These are phyloP conservation scores for Tapera naevia DNA, from an alignment of 2,797 vertebrate species.

Conservation along the genomic window DNA sequence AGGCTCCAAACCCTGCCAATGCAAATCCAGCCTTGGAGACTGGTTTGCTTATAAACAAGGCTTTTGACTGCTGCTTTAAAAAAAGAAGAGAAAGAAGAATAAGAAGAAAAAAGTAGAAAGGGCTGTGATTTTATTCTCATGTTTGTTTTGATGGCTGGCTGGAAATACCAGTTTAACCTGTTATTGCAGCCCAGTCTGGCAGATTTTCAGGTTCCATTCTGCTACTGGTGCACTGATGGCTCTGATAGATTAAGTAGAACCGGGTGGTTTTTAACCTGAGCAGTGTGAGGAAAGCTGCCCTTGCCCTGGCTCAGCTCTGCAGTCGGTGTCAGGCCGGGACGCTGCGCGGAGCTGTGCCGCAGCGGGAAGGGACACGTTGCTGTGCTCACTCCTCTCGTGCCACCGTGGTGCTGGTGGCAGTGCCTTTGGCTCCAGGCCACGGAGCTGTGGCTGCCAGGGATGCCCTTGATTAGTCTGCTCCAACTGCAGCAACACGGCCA, in stretches of 20 bases:
- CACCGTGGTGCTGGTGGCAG: not conserved
- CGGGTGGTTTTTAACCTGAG: not conserved
- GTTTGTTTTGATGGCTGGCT: conserved; percentile 58
- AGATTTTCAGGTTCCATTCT: conserved; percentile 48
- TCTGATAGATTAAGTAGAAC: not conserved
- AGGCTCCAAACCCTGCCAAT: conserved; percentile 36
- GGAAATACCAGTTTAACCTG: conserved; percentile 56
- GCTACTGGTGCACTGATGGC: not conserved
- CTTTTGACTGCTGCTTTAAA: conserved; percentile 32
- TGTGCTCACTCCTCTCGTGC: not conserved
- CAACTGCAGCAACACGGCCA: not conserved
- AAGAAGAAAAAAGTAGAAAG: not conserved
- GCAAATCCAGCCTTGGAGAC: conserved; percentile 54
- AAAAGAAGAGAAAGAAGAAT: not conserved
- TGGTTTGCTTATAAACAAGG: conserved; percentile 49
- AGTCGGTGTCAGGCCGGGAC: not conserved
- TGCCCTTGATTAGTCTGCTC: not conserved
- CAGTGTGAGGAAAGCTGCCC: not conserved
- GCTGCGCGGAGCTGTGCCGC: fast-evolving
- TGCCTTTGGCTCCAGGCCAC: not conserved
- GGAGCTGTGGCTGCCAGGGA: not conserved
- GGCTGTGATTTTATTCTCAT: not conserved
- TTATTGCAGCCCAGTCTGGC: conserved; percentile 9
- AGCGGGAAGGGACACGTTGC: not conserved
- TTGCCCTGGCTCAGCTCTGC: not conserved